Evolutionary conservation across 2,113 vertebrate species (phyloP).

Genomic region (Haliaeetus leucogaster): DNA sequence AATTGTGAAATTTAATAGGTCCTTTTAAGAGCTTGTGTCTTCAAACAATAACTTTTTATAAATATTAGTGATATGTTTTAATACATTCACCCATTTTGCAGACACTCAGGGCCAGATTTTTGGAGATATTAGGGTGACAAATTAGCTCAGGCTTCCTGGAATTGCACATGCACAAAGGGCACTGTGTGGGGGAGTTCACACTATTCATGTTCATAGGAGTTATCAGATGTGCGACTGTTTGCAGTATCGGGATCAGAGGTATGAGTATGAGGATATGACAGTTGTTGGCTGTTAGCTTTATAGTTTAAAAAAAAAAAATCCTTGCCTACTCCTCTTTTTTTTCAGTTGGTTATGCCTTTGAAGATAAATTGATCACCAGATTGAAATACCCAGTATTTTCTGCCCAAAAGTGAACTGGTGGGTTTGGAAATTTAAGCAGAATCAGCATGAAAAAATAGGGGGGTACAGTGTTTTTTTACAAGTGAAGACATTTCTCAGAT

Average conservation of each 20-base stretch:
- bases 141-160: background rate
- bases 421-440: background rate
- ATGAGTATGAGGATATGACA: background rate
- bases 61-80: background rate
- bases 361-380: background rate
- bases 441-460: background rate
- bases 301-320: background rate
- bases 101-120: background rate
- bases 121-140: background rate
- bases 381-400: background rate
- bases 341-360: background rate
- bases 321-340: background rate
- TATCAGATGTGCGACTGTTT: background rate
- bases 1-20: background rate
- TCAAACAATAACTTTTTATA: background rate
- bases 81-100: background rate
- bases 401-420: background rate
- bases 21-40: background rate
- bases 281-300: background rate
- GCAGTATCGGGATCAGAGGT: background rate
- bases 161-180: background rate
- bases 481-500: background rate
- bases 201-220: background rate
- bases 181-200: background rate
- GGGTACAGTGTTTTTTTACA: background rate